These are phyloP conservation scores for Mungos mungo DNA, from an alignment of 2,113 vertebrate species.

Conservation along the genomic window DNA sequence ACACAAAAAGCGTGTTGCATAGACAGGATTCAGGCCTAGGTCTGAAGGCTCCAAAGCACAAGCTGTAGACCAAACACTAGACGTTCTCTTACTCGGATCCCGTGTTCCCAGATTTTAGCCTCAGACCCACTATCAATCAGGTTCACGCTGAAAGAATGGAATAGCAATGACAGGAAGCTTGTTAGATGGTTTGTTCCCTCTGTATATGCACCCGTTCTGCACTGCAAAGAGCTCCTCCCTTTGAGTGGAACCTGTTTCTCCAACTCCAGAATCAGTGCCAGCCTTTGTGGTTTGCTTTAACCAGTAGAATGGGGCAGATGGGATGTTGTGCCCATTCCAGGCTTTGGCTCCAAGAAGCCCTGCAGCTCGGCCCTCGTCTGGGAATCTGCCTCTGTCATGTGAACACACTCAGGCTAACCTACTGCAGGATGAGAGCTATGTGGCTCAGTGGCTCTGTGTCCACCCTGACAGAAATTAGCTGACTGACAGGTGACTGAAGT, in stretches of 20 bases:
- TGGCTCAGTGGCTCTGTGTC: no score
- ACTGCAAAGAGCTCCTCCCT: not conserved
- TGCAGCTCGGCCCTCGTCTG: not conserved
- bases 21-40: not conserved
- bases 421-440: no score
- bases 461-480: accelerated
- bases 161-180: not conserved
- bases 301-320: not conserved
- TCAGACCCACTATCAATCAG: not conserved
- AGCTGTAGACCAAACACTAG: not conserved
- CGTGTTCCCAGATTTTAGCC: not conserved
- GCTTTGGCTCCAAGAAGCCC: not conserved
- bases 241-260: not conserved
- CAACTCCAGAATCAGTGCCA: no score
- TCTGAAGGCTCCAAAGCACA: not conserved
- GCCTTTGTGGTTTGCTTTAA: not conserved
- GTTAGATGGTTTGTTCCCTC: not conserved
- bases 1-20: not conserved
- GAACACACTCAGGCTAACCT: not conserved
- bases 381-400: not conserved
- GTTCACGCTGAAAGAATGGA: not conserved
- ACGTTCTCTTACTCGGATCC: not conserved
- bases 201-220: not conserved
- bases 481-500: not conserved
- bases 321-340: not conserved